These are phyloP conservation scores for Ditylenchus dipsaci DNA, from an alignment of 1,140 invertebrate genomes.

Conservation along the genomic window DNA sequence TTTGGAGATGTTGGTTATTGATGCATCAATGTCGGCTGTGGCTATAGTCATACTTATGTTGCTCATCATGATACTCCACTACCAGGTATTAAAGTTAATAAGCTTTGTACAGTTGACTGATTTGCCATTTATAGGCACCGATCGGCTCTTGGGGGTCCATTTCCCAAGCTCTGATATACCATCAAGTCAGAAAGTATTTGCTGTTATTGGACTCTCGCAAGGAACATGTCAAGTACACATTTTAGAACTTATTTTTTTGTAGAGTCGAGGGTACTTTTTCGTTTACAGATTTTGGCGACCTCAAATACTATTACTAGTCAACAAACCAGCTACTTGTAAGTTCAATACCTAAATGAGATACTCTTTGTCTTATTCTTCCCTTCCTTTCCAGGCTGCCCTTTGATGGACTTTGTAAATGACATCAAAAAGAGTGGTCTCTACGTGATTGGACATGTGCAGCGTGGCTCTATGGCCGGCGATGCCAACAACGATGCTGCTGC, in stretches of 20 bases:
- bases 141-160: constrained; percentile 89
- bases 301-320: constrained; percentile 86
- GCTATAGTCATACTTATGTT: constrained; percentile 71
- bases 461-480: constrained; percentile 34
- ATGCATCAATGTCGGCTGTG: constrained; percentile 78
- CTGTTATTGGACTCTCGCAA: constrained; percentile 88
- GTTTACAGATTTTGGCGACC: constrained; percentile 87
- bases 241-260: not conserved
- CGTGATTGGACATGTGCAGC: constrained; percentile 57
- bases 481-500: constrained; percentile 15
- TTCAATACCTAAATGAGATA: too few relatives aligned
- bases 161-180: constrained; percentile 95
- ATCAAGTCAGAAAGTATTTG: constrained; percentile 95
- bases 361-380: too few relatives aligned
- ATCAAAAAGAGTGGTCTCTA: constrained; percentile 85
- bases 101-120: not conserved
- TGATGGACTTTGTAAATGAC: constrained; percentile 96
- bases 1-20: constrained; percentile 92
- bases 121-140: constrained; percentile 68
- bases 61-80: constrained; percentile 56
- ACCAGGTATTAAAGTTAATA: constrained; percentile 46
- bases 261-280: too few relatives aligned
- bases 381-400: constrained; percentile 64
- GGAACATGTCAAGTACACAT: constrained; percentile 72
- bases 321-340: constrained; percentile 75